phyloP scores from a whole-genome alignment of 1,140 invertebrate genomes.

The Gyrodactylus bullatarudis region DNA sequence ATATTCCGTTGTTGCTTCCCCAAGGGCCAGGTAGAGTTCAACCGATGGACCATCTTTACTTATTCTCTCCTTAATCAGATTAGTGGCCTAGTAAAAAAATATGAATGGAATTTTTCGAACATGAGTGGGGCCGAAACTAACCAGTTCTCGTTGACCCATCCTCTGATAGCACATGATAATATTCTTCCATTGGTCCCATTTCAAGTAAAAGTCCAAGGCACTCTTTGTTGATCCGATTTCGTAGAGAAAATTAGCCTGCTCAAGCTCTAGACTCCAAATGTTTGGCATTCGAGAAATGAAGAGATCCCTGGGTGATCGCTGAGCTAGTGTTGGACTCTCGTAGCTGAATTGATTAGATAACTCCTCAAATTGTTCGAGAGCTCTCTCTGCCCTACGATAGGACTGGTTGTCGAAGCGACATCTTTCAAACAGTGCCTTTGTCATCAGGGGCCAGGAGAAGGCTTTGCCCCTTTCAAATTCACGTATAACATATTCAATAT shows the following conservation, averaged over 20 bases:
- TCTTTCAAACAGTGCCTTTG: background rate
- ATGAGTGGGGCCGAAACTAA: too few relatives aligned
- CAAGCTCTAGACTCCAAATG: conserved; percentile 2
- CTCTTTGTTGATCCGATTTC: background rate
- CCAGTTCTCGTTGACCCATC: background rate
- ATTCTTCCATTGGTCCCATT: background rate
- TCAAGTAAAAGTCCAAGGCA: background rate
- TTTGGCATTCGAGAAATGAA: conserved; percentile 2
- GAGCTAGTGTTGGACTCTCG: background rate
- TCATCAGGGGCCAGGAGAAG: background rate
- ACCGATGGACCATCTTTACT: background rate
- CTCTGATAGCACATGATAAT: conserved; percentile 1
- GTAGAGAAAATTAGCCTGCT: background rate
- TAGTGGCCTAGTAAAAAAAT: background rate
- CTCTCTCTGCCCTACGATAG: background rate
- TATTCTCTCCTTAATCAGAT: conserved; percentile 1
- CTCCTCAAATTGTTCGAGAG: conserved; percentile 3
- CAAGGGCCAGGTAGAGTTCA: background rate
- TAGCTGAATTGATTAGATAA: background rate
- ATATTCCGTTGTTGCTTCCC: background rate
- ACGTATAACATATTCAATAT: background rate
- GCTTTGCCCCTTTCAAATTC: background rate
- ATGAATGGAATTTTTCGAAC: too few relatives aligned
- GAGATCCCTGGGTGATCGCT: background rate
- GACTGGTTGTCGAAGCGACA: background rate